Evolutionary conservation across 2,113 vertebrate species (phyloP).

Genomic region (Mungos mungo): DNA sequence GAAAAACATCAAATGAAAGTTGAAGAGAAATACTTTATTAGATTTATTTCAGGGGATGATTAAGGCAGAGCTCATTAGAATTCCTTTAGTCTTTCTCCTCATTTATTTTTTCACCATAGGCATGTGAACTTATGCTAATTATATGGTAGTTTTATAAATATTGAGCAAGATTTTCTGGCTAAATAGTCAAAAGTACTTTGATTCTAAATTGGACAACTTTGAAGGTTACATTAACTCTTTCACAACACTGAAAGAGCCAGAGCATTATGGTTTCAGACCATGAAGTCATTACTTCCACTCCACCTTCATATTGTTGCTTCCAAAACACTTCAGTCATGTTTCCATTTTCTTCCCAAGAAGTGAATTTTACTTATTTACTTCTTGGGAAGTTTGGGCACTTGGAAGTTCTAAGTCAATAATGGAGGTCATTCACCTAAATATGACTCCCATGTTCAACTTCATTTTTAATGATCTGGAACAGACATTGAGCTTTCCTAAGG

Average conservation of each 20-base stretch:
- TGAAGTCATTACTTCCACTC: not conserved
- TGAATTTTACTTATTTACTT: not conserved
- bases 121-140: constrained; percentile 41
- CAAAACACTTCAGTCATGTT: not conserved
- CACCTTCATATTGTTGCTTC: not conserved
- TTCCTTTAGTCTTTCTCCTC: constrained; percentile 19
- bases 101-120: constrained; percentile 12
- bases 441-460: not conserved
- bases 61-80: constrained; percentile 35
- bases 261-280: not conserved
- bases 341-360: not conserved
- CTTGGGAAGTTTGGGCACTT: not conserved
- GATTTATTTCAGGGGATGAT: constrained; percentile 3
- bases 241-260: not conserved
- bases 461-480: not conserved
- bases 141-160: constrained; percentile 39
- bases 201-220: not conserved
- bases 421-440: not conserved
- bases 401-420: not conserved
- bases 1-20: not conserved
- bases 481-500: not conserved
- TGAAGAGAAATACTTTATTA: not conserved
- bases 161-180: constrained; percentile 18
- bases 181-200: not conserved
- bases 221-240: not conserved